Evolutionary conservation across 2,113 vertebrate species (phyloP), one percentile per base, ranked within the genome.

Genomic region (Nothoprocta pentlandii): DNA sequence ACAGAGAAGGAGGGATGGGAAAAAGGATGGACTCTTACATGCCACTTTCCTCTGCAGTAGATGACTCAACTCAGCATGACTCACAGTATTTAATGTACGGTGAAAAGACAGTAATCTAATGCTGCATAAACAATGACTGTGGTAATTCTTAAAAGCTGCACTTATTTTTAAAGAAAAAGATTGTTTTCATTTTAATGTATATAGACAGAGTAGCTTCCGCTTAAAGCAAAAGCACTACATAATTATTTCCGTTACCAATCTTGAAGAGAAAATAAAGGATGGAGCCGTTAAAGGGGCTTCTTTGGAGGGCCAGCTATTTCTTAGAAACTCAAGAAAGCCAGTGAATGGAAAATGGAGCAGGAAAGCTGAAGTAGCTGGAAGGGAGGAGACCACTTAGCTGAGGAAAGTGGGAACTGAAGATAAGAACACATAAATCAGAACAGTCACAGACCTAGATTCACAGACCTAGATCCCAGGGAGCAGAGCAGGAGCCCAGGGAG

Each of bases 51-150:
- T 81, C 90, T 93, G 92, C 86, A 92, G 85, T 41, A 79, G 63
- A 68, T 95, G 93, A 97, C 66, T 95, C 93, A 96, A 92, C 21
- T 76, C 73, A 20, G 73, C 11, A 53, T 96, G 95, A 97, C 82
- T 95, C 96, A 97, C 69, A 81, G 76, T 94, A 78, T 94, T 96
- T 93, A 92, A 95, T 3, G 53, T 79, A 82, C 63, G 75, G 78
- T 81, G 85, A 94, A 90, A 93, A 93, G 62, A 44, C 49, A 69
- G 88, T 88, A 93, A 97, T 88, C 69, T 89, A 76, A 88, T 66
- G 80, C 80, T 93, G 90, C 93, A 90, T 46, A 90, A 96, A 95
- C 93, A 95, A 85, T 56, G 51, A 30, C 21, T 76, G 90, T 93
- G 77, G 34, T 84, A 95, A 94, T 81, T 89, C 85, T 92, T 91